Evolutionary conservation across 2,113 vertebrate species (phyloP), one percentile per base, ranked within the genome.

Genomic region (Bufo gargarizans): DNA sequence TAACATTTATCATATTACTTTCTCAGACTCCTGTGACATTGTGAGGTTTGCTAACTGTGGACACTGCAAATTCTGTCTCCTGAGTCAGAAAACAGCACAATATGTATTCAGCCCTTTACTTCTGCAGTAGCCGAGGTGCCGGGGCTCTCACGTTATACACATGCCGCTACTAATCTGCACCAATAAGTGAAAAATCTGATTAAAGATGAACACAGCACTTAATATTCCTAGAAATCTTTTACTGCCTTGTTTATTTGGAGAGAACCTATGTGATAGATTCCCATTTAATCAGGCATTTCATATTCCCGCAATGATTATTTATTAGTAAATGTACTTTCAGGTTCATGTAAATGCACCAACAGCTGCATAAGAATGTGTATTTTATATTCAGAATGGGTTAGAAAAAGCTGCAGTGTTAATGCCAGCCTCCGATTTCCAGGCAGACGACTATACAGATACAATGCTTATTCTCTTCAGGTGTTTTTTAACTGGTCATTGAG

Each of bases 251-350:
- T 72, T 72, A 72, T 72, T 14, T 12, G 33, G 16, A 16, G 69
- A 16, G 69, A 22, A 3, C 14, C 69, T 13, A 22, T 45, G 43
- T 43, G 16, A 72, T 72, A 45, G 69, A 45, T 72, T 45, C 13
- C 33, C 47, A 43, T 72, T 72, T 72, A 72, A 43, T 72, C 69
- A 16, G 69, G 69, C 8, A 72, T 72, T 33, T 72, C 9, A 45
- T 33, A 47, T 72, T 72, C 14, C 33, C 14, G 45, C 69, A 16
- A 72, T 72, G 69, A 72, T 72, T 72, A 72, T 72, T 72, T 72
- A 72, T 72, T 72, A 72, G 69, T 72, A 43, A 72, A 72, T 72
- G 14, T 72, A 72, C 43, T 72, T 72, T 72, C 69, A 45, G 69
- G 69, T 72, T 72, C 69, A 45, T 72, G 33, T 43, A 72, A 72